These are phyloP conservation scores for Chalcosyrphus nemorum DNA, from an alignment of 2,888 invertebrate genomes.

Conservation along the genomic window DNA sequence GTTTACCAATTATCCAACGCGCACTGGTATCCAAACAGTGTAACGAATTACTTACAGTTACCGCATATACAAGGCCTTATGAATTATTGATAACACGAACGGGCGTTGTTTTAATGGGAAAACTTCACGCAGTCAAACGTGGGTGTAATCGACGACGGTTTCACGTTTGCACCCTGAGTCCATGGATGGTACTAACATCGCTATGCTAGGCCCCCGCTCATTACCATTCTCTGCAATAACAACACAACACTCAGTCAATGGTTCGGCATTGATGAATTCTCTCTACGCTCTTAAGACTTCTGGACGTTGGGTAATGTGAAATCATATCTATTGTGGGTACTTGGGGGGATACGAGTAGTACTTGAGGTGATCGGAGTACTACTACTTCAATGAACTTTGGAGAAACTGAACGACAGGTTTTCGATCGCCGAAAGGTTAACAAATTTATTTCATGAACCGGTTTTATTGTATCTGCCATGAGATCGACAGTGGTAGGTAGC, in stretches of 20 bases:
- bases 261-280: slow-evolving; percentile 31
- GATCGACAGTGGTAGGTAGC: slow-evolving; percentile 7
- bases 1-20: slow-evolving; percentile 56
- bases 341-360: not conserved
- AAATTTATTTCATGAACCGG: slow-evolving; percentile 62
- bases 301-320: slow-evolving; percentile 1
- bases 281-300: slow-evolving; percentile 25
- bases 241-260: too few relatives aligned
- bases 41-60: slow-evolving; percentile 53
- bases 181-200: slow-evolving; percentile 2
- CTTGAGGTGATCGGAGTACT: slow-evolving; percentile 29
- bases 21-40: slow-evolving; percentile 25
- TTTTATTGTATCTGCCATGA: slow-evolving; percentile 43
- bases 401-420: slow-evolving; percentile 63
- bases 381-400: slow-evolving; percentile 67
- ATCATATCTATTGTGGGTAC: slow-evolving; percentile 12
- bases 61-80: slow-evolving; percentile 49
- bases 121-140: slow-evolving; percentile 61
- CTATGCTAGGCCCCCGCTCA: slow-evolving; percentile 17
- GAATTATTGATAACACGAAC: slow-evolving; percentile 68
- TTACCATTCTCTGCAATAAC: slow-evolving; percentile 27
- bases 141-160: slow-evolving; percentile 60
- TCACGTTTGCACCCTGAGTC: slow-evolving; percentile 11
- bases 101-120: slow-evolving; percentile 65
- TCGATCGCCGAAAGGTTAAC: slow-evolving; percentile 53